Conservation (phyloP, 2,888 invertebrate genomes). For the Tenthredo amoena region DNA sequence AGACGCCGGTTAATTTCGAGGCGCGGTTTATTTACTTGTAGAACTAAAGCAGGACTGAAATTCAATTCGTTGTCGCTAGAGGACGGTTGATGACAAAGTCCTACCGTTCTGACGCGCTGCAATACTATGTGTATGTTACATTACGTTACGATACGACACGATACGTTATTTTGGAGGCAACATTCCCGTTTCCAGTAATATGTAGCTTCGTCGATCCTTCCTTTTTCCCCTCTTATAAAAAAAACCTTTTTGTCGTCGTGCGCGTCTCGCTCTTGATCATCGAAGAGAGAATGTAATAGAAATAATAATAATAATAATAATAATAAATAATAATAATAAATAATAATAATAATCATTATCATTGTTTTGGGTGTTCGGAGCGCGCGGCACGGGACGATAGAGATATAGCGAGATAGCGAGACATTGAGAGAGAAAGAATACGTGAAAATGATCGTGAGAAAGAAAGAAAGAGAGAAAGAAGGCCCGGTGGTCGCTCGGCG, state of each 20-base stretch:
- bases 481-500: constrained; percentile 22
- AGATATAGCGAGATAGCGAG: constrained; percentile 25
- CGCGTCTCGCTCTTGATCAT: constrained; percentile 28
- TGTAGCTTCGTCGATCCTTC: constrained; percentile 48
- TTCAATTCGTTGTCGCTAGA: background rate
- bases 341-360: constrained; percentile 9
- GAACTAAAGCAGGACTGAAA: background rate
- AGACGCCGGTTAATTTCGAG: background rate
- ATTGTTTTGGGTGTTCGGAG: constrained; percentile 32
- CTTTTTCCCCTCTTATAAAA: background rate
- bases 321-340: constrained; percentile 29
- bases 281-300: constrained; percentile 15
- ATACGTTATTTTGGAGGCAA: constrained; percentile 32
- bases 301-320: constrained; percentile 34
- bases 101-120: background rate
- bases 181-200: constrained; percentile 37
- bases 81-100: background rate
- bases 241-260: constrained; percentile 15
- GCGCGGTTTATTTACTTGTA: background rate
- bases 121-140: constrained; percentile 10
- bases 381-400: constrained; percentile 37
- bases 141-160: background rate
- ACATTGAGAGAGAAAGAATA: background rate
- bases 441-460: constrained; percentile 13
- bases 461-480: constrained; percentile 26